phyloP scores from a whole-genome alignment of 2,797 vertebrate species.

The Serranus cabrilla region DNA sequence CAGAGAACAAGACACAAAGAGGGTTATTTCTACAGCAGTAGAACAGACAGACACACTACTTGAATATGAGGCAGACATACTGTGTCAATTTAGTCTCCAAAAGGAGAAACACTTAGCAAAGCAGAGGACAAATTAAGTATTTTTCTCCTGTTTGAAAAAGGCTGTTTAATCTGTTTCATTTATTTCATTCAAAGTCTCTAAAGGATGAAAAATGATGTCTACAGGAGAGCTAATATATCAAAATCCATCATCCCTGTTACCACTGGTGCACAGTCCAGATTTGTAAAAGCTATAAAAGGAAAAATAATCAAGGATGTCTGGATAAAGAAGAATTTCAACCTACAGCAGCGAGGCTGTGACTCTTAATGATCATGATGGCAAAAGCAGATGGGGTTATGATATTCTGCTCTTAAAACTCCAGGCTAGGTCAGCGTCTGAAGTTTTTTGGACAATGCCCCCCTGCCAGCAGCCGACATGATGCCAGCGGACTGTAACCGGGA shows the following conservation, averaged over 20 bases:
- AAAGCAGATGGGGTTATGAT: conserved; percentile 49
- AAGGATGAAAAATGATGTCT: not conserved
- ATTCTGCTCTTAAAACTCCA: conserved; percentile 32
- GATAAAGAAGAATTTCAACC: conserved; percentile 22
- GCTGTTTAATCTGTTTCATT: not conserved
- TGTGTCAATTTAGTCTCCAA: conserved; percentile 25
- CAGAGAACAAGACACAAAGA: conserved; percentile 41
- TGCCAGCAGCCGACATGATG: conserved; percentile 50
- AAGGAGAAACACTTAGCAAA: conserved; percentile 10
- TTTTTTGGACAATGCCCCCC: conserved; percentile 9
- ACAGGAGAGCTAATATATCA: not conserved
- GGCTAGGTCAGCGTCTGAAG: conserved; percentile 9
- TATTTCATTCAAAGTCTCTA: not conserved
- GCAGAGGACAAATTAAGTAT: conserved; percentile 5
- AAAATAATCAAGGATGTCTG: conserved; percentile 50
- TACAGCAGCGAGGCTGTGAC: conserved; percentile 21
- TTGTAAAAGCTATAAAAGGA: conserved; percentile 26
- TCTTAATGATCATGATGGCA: conserved; percentile 56
- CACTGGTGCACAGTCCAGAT: not conserved
- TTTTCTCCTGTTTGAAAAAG: conserved; percentile 6
- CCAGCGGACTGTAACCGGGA: conserved; percentile 44
- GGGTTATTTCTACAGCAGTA: conserved; percentile 32
- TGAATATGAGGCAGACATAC: not conserved
- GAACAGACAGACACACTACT: conserved; percentile 13
- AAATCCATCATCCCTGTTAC: not conserved